These are phyloP conservation scores for Nasonia vitripennis DNA, from an alignment of 1,140 invertebrate genomes.

Conservation along the genomic window DNA sequence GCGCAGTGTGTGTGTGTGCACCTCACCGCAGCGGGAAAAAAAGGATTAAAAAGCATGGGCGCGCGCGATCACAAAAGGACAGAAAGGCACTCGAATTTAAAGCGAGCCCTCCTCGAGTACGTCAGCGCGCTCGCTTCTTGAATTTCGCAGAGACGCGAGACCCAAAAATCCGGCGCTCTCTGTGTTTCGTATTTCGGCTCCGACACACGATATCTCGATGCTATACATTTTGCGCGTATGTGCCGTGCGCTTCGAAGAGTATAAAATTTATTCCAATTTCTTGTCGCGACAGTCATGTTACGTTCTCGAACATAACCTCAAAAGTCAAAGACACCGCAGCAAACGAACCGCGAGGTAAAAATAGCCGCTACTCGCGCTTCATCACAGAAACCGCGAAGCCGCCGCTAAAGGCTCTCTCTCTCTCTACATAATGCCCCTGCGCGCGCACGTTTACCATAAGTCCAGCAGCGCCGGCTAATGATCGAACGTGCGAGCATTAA, in stretches of 20 bases:
- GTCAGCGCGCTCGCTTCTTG: conserved; percentile 34
- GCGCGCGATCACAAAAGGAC: conserved; percentile 35
- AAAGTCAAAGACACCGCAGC: too few relatives aligned
- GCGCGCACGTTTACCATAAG: too few relatives aligned
- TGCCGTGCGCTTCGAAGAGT: too few relatives aligned
- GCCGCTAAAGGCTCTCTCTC: background rate
- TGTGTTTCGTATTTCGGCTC: conserved; percentile 37
- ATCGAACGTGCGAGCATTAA: background rate
- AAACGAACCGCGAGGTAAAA: background rate
- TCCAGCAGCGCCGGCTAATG: background rate
- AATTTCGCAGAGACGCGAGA: conserved; percentile 43
- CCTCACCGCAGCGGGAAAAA: background rate
- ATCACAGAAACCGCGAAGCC: background rate
- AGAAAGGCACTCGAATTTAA: conserved; percentile 40
- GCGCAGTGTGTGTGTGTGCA: background rate
- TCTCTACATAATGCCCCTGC: too few relatives aligned
- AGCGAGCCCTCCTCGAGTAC: conserved; percentile 26
- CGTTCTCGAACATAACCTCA: too few relatives aligned
- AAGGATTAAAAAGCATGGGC: conserved; percentile 35
- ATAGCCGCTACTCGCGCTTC: background rate
- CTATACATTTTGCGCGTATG: background rate
- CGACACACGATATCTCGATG: conserved; percentile 24
- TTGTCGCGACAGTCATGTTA: too few relatives aligned
- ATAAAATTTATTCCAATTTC: background rate
- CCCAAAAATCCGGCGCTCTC: background rate